phyloP scores from a whole-genome alignment of 2,888 invertebrate genomes.

The Clusia tigrina region DNA sequence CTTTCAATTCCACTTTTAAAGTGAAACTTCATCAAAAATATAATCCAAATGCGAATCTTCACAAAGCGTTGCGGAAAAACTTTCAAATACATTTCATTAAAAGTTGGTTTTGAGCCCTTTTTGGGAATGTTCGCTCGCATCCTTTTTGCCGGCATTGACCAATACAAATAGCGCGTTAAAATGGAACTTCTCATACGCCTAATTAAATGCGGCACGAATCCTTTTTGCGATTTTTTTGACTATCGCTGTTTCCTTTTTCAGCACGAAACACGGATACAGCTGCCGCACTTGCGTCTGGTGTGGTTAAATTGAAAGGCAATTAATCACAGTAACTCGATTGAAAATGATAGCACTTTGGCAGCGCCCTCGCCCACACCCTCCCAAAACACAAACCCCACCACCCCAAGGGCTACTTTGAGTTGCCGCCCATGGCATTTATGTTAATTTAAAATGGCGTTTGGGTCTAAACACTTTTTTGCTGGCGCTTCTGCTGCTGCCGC shows the following conservation, averaged over 20 bases:
- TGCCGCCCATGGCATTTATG: slow-evolving; percentile 21
- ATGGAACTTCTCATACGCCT: slow-evolving; percentile 44
- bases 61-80: too few relatives aligned
- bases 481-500: background rate
- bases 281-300: slow-evolving; percentile 20
- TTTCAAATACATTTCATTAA: slow-evolving; percentile 27
- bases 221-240: slow-evolving; percentile 39
- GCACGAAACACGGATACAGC: too few relatives aligned
- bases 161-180: background rate
- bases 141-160: slow-evolving; percentile 34
- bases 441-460: slow-evolving; percentile 21
- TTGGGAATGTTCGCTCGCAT: slow-evolving; percentile 30
- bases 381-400: background rate
- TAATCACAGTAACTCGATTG: slow-evolving; percentile 53
- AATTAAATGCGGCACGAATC: slow-evolving; percentile 56
- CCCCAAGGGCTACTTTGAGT: background rate
- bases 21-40: too few relatives aligned
- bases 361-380: background rate
- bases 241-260: too few relatives aligned
- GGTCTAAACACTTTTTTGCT: background rate
- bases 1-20: too few relatives aligned
- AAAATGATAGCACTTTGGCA: slow-evolving; percentile 49
- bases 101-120: slow-evolving; percentile 45
- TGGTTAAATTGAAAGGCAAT: slow-evolving; percentile 53
- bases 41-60: too few relatives aligned